A percentile compares a stretch with the other conserved stretches of the same genome.
Conservation (phyloP, 2,888 invertebrate species). For the Aradus depressus region DNA sequence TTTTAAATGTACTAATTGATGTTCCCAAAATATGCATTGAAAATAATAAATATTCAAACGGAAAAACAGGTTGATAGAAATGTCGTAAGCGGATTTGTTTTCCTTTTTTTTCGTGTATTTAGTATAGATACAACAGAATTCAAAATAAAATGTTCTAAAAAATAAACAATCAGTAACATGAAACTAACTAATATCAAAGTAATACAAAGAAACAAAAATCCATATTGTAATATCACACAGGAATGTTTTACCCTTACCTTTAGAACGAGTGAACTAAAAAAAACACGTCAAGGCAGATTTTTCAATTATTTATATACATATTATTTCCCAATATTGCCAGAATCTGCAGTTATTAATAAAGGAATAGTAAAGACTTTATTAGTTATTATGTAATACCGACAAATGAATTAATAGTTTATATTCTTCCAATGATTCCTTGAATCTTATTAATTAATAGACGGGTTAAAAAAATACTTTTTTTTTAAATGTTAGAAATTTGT, state of each 20-base stretch:
- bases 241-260: conserved; percentile 15
- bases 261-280: conserved; percentile 3
- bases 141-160: conserved; percentile 15
- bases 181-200: conserved; percentile 9
- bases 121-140: conserved; percentile 9
- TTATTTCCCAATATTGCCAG: neutral
- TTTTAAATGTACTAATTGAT: no score
- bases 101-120: conserved; percentile 12
- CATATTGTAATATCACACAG: conserved; percentile 17
- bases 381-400: conserved; percentile 9
- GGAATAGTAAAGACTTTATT: conserved; percentile 7
- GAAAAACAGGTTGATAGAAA: no score
- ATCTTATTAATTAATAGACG: no score
- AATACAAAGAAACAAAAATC: conserved; percentile 11
- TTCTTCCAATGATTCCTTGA: no score
- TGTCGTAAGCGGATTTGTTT: no score
- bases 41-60: no score
- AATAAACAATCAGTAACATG: conserved; percentile 17
- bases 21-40: no score
- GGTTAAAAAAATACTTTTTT: no score
- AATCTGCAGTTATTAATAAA: conserved; percentile 8
- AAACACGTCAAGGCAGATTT: conserved; percentile 1
- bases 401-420: conserved; percentile 9
- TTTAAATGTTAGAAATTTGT: no score
- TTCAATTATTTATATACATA: neutral